Conservation (phyloP, 1,140 invertebrate genomes). For the Philopotamus ludificatus region DNA sequence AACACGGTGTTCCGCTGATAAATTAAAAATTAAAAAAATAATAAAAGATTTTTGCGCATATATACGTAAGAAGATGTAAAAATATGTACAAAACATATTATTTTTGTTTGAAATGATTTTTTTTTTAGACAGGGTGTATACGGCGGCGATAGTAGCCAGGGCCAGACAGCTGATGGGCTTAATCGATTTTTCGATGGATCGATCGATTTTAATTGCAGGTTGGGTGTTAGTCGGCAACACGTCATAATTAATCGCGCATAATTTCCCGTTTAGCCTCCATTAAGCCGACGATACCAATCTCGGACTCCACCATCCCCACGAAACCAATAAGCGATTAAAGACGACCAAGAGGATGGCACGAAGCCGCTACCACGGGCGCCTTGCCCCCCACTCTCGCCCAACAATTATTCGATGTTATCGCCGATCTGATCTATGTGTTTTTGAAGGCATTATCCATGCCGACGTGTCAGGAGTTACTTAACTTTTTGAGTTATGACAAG, state of each 20-base stretch:
- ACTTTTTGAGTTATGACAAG: background rate
- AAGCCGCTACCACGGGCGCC: background rate
- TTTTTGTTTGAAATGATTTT: background rate
- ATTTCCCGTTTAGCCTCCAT: constrained; percentile 31
- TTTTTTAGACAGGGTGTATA: background rate
- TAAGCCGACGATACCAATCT: constrained; percentile 21
- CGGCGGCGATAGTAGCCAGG: background rate
- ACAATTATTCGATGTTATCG: background rate
- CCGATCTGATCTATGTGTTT: background rate
- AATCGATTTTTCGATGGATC: constrained; percentile 30
- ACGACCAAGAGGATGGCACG: background rate
- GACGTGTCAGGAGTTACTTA: background rate
- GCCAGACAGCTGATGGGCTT: constrained; percentile 20
- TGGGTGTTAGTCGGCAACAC: constrained; percentile 20
- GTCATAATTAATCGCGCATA: constrained; percentile 32
- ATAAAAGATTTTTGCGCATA: too few species aligned
- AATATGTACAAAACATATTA: too few species aligned
- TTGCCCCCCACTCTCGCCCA: background rate
- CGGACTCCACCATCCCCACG: background rate
- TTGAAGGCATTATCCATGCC: background rate
- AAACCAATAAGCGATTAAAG: constrained; percentile 19
- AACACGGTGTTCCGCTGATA: too few species aligned
- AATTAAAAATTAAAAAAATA: too few species aligned
- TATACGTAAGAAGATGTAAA: too few species aligned
- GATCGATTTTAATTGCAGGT: constrained; percentile 27